A percentile compares a stretch with the other conserved stretches of the same genome.
phyloP scores from a whole-genome alignment of 1,140 invertebrate species.

The Physella acuta region DNA sequence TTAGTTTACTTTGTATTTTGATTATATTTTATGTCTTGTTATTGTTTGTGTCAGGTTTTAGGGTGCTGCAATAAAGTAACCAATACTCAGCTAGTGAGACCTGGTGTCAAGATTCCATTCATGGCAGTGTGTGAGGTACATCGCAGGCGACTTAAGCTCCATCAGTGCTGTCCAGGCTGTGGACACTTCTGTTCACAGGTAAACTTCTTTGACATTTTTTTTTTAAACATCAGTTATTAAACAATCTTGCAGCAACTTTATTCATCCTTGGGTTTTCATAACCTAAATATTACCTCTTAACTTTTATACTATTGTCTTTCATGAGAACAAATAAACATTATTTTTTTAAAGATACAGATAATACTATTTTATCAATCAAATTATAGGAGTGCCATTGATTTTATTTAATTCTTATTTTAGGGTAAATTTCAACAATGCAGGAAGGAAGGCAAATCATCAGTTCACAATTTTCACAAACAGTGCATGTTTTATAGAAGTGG shows the following conservation, averaged over 20 bases:
- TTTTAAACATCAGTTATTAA: too few species aligned
- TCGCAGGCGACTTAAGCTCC: conserved; percentile 72
- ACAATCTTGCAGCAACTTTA: too few species aligned
- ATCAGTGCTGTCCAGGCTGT: conserved; percentile 88
- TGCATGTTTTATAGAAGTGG: conserved; percentile 69
- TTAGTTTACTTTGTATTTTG: too few species aligned
- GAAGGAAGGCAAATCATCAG: conserved; percentile 51
- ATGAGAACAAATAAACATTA: too few species aligned
- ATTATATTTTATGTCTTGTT: neutral
- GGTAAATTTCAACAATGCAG: conserved; percentile 74
- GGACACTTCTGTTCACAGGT: conserved; percentile 90
- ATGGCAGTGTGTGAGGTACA: conserved; percentile 83
- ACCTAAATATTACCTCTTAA: too few species aligned
- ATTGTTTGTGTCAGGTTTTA: conserved; percentile 61
- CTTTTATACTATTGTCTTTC: too few species aligned
- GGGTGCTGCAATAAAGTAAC: conserved; percentile 78
- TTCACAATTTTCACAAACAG: conserved; percentile 74
- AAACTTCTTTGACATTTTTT: too few species aligned
- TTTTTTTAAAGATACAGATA: too few species aligned
- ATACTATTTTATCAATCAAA: too few species aligned
- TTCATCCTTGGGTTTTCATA: too few species aligned
- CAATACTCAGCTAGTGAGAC: conserved; percentile 68
- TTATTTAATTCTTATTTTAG: conserved; percentile 46
- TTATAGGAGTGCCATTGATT: too few species aligned
- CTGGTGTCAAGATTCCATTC: conserved; percentile 79